A percentile compares a stretch with the other conserved stretches of the same genome.
phyloP scores from a whole-genome alignment of 2,797 vertebrate genomes.

The Odontamblyopus lacepedii region DNA sequence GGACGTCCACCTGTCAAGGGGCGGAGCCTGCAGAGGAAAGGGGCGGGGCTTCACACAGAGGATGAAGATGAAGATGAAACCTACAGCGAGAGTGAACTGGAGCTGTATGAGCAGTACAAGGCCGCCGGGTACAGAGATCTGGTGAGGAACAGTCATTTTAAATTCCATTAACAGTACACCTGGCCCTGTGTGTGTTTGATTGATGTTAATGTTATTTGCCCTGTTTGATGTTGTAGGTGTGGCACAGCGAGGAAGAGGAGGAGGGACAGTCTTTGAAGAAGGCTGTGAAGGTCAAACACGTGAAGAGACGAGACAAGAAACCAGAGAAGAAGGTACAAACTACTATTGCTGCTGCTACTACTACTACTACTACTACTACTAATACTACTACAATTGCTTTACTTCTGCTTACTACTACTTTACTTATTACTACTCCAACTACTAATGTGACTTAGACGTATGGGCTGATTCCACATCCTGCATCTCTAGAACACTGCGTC shows the following conservation, averaged over 20 bases:
- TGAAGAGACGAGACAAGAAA: conserved; percentile 89
- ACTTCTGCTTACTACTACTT: too few relatives aligned
- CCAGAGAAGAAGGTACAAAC: conserved; percentile 85
- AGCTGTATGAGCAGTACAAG: conserved; percentile 88
- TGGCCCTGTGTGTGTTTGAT: neutral
- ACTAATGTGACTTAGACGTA: too few relatives aligned
- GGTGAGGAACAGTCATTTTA: conserved; percentile 46
- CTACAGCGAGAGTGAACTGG: conserved; percentile 86
- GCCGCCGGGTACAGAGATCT: conserved; percentile 82
- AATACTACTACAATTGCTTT: neutral
- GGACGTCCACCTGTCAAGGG: conserved; percentile 67
- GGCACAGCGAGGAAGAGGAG: conserved; percentile 90
- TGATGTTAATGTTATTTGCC: conserved; percentile 1
- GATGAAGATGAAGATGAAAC: conserved; percentile 56
- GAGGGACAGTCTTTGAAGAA: conserved; percentile 82
- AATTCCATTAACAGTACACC: neutral
- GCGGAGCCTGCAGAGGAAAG: conserved; percentile 66
- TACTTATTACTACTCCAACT: too few relatives aligned
- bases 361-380: neutral
- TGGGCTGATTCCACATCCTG: too few relatives aligned
- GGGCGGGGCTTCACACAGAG: conserved; percentile 75
- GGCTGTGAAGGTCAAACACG: conserved; percentile 91
- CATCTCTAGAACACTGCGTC: too few relatives aligned
- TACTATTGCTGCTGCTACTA: neutral
- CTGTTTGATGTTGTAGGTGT: conserved; percentile 72